A percentile compares a stretch with the other conserved stretches of the same genome.
Evolutionary conservation across 2,888 invertebrate species (phyloP).

Genomic region (Drymonia ruficornis): DNA sequence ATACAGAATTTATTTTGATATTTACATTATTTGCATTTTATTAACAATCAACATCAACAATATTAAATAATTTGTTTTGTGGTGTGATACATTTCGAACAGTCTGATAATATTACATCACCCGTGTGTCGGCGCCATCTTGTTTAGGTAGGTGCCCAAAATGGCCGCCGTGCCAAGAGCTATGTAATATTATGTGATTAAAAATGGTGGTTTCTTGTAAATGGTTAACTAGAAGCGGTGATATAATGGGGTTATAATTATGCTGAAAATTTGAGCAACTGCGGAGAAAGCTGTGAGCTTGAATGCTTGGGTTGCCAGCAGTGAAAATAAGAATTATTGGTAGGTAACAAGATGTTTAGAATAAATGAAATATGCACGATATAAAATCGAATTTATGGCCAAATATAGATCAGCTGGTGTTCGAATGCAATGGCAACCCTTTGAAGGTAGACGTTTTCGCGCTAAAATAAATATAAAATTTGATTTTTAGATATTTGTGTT

Average conservation of each 20-base stretch:
- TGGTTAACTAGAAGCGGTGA: constrained; percentile 76
- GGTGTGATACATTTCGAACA: constrained; percentile 81
- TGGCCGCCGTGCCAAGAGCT: constrained; percentile 49
- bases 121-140: constrained; percentile 53
- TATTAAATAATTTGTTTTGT: constrained; percentile 86
- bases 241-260: constrained; percentile 56
- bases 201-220: constrained; percentile 65
- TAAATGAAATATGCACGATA: neutral
- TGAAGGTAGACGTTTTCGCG: constrained; percentile 53
- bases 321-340: constrained; percentile 7
- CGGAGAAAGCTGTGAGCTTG: constrained; percentile 81
- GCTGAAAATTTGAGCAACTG: constrained; percentile 78
- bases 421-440: constrained; percentile 63
- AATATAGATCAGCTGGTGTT: constrained; percentile 10
- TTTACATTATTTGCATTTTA: constrained; percentile 91
- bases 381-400: neutral
- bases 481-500: constrained; percentile 46
- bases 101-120: constrained; percentile 70
- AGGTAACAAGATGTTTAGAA: neutral
- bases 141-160: constrained; percentile 47
- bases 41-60: constrained; percentile 93
- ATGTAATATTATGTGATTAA: constrained; percentile 67
- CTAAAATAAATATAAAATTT: constrained; percentile 48
- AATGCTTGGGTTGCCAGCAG: constrained; percentile 65
- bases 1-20: constrained; percentile 89